Evolutionary conservation across 2,113 vertebrate genomes (phyloP), one percentile per base, ranked within the genome.

Genomic region (Phoenicopterus ruber): DNA sequence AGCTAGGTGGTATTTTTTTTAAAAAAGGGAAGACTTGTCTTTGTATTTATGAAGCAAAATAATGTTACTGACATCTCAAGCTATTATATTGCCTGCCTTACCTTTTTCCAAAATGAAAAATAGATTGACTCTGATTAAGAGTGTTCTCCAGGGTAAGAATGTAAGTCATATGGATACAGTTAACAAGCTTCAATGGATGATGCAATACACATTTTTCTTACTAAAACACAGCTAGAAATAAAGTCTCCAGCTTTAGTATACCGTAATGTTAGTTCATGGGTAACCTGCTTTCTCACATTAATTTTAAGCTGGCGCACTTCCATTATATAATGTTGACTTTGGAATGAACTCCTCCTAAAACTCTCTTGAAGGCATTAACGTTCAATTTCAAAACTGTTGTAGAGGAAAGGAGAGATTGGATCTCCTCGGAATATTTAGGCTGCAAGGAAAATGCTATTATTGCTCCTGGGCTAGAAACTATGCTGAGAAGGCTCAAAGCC

Each of bases 311-410:
- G 70, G 49, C 3, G 1, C 7, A 18, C 28, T 84, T 84, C 65
- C 84, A 79, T 82, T 89, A 71, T n/a, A 34, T 87, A 91, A 63
- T 78, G 61, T 78, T 85, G 59, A 87, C 70, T 94, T 95, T 93
- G 61, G 61, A 91, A 4, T 87, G 42, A 88, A 85, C 65, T 94
- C 59, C 42, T 95, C 72, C 82, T 86, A 78, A 88, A 92, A 46
- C 38, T 84, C 55, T 91, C 80, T 78, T 88, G 71, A 92, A 92
- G 52, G 34, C 47, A 84, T 76, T 84, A 84, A 74, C 13, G 40
- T 86, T 87, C 32, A 54, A 71, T 84, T 95, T 85, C 89, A 82
- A 76, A 88, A 84, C 28, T 55, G n/a, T 71, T 63, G n/a, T 21
- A 62, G 47, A 91, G 47, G 25, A 92, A 81, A 79, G 44, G 47